A percentile compares a stretch with the other conserved stretches of the same genome.
Evolutionary conservation across 2,888 invertebrate species (phyloP).

Genomic region (Cosmopolites sordidus): DNA sequence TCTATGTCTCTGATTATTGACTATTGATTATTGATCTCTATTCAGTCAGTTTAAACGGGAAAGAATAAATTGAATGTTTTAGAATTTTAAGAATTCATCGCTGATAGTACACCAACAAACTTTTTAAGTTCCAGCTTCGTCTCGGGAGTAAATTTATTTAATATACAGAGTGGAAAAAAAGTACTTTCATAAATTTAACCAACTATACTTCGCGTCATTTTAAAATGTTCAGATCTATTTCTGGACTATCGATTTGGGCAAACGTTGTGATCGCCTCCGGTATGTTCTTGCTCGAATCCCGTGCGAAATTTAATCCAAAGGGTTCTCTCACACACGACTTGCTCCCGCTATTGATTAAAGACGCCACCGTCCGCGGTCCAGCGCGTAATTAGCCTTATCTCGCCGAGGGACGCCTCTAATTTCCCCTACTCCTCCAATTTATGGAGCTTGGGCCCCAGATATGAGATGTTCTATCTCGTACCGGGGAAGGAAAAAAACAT

Average conservation of each 20-base stretch:
- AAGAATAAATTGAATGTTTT: no score
- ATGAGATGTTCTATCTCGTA: background rate
- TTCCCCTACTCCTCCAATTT: constrained; percentile 15
- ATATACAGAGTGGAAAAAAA: no score
- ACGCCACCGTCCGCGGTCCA: constrained; percentile 46
- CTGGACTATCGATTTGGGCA: constrained; percentile 13
- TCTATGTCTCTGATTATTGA: no score
- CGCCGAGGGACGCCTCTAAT: constrained; percentile 13
- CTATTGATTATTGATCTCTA: no score
- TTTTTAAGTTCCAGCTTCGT: no score
- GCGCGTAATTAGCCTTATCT: constrained; percentile 30
- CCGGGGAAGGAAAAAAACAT: background rate
- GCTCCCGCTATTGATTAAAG: constrained; percentile 47
- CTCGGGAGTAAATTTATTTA: no score
- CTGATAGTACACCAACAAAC: no score
- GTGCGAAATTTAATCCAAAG: background rate
- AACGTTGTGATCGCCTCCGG: constrained; percentile 1
- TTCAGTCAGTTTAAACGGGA: no score
- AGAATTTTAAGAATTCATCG: no score
- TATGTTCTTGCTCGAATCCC: constrained; percentile 11
- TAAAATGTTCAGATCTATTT: no score
- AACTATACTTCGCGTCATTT: no score
- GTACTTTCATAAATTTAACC: no score
- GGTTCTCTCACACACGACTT: constrained; percentile 7
- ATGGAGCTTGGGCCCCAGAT: constrained; percentile 5